Evolutionary conservation across 1,140 invertebrate species (phyloP).

Genomic region (Stegodyphus mimosarum): DNA sequence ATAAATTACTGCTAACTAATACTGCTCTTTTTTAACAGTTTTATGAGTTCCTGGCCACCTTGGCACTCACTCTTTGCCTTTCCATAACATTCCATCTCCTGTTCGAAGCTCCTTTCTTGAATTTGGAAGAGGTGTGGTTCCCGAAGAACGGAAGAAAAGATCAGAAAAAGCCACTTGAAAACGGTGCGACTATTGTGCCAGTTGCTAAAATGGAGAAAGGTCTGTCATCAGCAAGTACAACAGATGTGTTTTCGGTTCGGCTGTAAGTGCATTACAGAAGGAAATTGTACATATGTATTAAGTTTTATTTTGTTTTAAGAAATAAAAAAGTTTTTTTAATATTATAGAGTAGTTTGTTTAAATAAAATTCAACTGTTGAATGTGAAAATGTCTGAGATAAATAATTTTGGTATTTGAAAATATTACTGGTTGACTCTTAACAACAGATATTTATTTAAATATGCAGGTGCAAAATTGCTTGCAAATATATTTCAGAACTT

Average conservation of each 20-base stretch:
- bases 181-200: slow-evolving; percentile 32
- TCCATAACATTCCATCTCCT: slow-evolving; percentile 42
- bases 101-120: slow-evolving; percentile 49
- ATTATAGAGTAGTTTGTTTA: neutral
- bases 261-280: neutral
- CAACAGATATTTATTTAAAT: no score
- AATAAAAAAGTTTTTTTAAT: neutral
- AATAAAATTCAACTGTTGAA: no score
- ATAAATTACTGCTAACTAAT: no score
- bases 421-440: no score
- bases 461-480: no score
- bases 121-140: slow-evolving; percentile 47
- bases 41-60: slow-evolving; percentile 41
- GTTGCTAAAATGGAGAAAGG: slow-evolving; percentile 51
- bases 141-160: slow-evolving; percentile 27
- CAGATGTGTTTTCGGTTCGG: slow-evolving; percentile 34
- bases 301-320: neutral
- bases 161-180: slow-evolving; percentile 16
- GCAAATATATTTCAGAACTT: no score
- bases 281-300: neutral
- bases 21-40: slow-evolving; percentile 6
- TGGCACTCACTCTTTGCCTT: slow-evolving; percentile 34
- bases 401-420: no score
- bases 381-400: no score
- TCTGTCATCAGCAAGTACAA: neutral